These are phyloP conservation scores for Sphinx pinastri DNA, from an alignment of 2,888 invertebrate species.

Conservation along the genomic window DNA sequence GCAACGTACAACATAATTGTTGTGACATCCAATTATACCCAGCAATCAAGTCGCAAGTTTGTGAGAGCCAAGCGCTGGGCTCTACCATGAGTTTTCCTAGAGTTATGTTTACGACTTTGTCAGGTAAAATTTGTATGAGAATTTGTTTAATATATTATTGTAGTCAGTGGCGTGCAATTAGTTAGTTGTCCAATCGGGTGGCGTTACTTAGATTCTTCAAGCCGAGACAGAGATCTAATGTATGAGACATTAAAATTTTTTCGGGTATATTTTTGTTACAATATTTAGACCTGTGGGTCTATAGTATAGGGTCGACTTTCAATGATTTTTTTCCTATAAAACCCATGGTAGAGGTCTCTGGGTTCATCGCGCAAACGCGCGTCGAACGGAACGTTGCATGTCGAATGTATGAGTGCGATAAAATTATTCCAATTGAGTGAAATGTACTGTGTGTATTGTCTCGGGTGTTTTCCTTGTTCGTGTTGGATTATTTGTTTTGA, in stretches of 20 bases:
- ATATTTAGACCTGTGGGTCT: too few relatives aligned
- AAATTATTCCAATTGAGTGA: conserved; percentile 15
- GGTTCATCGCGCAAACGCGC: neutral
- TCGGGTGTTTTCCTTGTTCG: conserved; percentile 1
- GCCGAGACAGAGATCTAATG: too few relatives aligned
- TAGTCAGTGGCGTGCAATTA: too few relatives aligned
- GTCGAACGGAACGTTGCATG: neutral
- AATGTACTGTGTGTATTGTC: neutral
- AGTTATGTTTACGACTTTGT: neutral
- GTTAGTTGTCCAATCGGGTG: too few relatives aligned
- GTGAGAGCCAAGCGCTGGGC: neutral
- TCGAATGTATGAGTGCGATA: conserved; percentile 7
- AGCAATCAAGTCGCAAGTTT: conserved; percentile 8
- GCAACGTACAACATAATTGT: conserved; percentile 31
- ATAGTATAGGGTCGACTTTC: too few relatives aligned
- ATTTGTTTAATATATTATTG: too few relatives aligned
- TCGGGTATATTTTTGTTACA: too few relatives aligned
- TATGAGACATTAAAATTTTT: too few relatives aligned
- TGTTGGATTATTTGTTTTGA: conserved; percentile 4
- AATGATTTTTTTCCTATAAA: neutral
- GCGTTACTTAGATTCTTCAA: too few relatives aligned
- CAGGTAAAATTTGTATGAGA: neutral
- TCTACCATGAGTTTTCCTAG: neutral
- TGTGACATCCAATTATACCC: conserved; percentile 33
- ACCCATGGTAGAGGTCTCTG: neutral